phyloP scores from a whole-genome alignment of 2,888 invertebrate species.

The Calephelis perditalis region DNA sequence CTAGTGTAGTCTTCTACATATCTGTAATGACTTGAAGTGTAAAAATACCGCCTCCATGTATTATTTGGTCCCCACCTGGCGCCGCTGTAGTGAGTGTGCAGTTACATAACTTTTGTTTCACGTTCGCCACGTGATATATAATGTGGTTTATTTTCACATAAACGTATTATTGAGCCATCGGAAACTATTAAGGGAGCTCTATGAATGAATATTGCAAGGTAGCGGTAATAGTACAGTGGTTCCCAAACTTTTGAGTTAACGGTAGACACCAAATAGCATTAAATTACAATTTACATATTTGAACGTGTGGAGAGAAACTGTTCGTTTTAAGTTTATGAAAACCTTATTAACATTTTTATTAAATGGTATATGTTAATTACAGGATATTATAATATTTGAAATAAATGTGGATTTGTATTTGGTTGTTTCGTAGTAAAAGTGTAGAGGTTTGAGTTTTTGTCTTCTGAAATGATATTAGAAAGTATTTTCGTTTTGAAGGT shows the following conservation, averaged over 20 bases:
- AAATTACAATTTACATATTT: slow-evolving; percentile 17
- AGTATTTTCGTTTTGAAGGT: no score
- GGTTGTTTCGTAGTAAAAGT: no score
- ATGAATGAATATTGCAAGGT: neutral
- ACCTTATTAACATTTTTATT: slow-evolving; percentile 3
- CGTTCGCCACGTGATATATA: slow-evolving; percentile 1
- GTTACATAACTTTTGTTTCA: neutral
- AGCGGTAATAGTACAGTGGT: neutral
- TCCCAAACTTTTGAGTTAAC: no score
- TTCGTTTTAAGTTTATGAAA: neutral
- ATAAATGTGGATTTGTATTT: no score
- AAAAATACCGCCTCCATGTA: slow-evolving; percentile 11
- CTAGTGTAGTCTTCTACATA: no score
- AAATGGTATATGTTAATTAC: neutral
- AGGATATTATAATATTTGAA: neutral
- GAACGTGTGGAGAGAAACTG: slow-evolving; percentile 20
- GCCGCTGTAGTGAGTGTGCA: neutral
- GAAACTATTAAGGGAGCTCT: neutral
- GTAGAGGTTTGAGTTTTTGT: no score
- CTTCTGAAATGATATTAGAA: no score
- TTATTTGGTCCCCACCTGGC: neutral
- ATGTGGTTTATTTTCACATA: neutral
- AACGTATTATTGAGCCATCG: neutral
- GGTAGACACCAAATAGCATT: no score
- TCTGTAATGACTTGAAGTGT: no score